phyloP scores from a whole-genome alignment of 1,140 invertebrate genomes.

The Sinella curviseta region DNA sequence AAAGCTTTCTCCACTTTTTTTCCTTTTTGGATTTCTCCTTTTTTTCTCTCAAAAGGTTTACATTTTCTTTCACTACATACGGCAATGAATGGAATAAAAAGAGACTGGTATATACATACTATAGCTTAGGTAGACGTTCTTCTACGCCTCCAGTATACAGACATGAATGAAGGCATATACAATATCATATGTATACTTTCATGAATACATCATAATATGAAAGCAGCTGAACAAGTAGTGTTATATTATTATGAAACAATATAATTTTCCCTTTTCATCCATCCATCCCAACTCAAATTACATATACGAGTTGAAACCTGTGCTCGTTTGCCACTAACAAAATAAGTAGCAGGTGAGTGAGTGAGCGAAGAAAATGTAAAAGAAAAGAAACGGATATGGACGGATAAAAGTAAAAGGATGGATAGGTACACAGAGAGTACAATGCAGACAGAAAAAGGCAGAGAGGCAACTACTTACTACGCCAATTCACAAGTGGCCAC shows the following conservation, averaged over 20 bases:
- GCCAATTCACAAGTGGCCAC: neutral
- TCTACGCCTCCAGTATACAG: no score
- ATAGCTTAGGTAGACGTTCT: no score
- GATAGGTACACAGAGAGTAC: neutral
- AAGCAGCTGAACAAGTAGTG: neutral
- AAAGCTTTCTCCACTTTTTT: conserved; percentile 11
- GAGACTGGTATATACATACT: no score
- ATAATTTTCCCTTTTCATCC: neutral
- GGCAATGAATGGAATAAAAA: neutral
- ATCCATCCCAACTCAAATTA: neutral
- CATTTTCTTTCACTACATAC: neutral
- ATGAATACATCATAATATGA: neutral
- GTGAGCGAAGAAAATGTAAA: no score
- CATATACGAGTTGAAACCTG: neutral
- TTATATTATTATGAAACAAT: neutral
- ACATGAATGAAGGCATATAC: no score
- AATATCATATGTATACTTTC: no score
- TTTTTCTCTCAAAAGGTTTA: neutral
- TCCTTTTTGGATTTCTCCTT: neutral
- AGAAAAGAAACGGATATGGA: neutral
- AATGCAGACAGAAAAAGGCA: no score
- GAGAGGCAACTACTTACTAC: no score
- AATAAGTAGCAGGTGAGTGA: no score
- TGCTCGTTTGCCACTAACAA: neutral
- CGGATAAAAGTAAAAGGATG: neutral